A percentile compares a stretch with the other conserved stretches of the same genome.
Evolutionary conservation across 2,888 invertebrate genomes (phyloP).

Genomic region (Pharmacophagus antenor): DNA sequence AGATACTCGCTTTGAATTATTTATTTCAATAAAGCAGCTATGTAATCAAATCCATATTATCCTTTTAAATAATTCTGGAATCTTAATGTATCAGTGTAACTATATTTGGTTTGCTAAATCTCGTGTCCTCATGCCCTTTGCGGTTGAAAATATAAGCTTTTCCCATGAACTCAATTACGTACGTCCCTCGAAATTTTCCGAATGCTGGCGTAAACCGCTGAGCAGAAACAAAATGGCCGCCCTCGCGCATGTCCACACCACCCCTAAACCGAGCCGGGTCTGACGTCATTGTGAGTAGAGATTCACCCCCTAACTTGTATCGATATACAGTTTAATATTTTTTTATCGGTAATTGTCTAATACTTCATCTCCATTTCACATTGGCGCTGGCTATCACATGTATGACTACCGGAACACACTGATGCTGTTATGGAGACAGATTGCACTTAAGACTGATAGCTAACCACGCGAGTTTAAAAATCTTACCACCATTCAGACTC

Average conservation of each 20-base stretch:
- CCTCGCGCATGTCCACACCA: constrained; percentile 28
- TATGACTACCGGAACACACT: too few species aligned
- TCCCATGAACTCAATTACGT: constrained; percentile 12
- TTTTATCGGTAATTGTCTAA: neutral
- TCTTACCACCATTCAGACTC: too few species aligned
- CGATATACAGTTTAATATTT: constrained; percentile 16
- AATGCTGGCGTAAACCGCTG: constrained; percentile 6
- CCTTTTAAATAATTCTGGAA: too few species aligned
- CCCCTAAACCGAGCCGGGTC: constrained; percentile 13
- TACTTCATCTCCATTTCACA: too few species aligned
- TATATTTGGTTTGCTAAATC: neutral
- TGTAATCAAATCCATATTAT: too few species aligned
- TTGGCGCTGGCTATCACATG: too few species aligned
- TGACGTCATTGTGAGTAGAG: constrained; percentile 23
- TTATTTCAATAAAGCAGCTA: too few species aligned
- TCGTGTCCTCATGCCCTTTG: neutral
- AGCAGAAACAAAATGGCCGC: constrained; percentile 28
- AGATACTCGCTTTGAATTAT: too few species aligned
- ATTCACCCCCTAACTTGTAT: constrained; percentile 5
- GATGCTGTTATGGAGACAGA: too few species aligned
- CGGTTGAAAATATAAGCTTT: neutral
- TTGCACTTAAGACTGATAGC: too few species aligned
- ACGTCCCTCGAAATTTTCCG: constrained; percentile 16
- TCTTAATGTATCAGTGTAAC: too few species aligned
- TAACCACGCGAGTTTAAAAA: too few species aligned